Conservation (phyloP, 2,888 invertebrate species). For the Ypsolopha sequella region DNA sequence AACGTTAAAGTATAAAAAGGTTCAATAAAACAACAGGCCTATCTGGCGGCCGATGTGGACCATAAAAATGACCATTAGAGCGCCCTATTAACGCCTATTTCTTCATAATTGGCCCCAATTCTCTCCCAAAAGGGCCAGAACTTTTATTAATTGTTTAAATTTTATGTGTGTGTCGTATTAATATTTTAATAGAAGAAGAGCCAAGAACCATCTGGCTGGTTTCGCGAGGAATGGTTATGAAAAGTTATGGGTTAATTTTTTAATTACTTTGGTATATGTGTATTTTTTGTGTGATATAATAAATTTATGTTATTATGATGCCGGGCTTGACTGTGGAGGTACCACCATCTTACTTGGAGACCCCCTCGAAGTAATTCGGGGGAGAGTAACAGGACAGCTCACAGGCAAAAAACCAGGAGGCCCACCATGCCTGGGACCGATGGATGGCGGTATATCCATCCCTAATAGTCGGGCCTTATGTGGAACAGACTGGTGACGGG, state of each 20-base stretch:
- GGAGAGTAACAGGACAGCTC: too few relatives aligned
- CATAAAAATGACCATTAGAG: slow-evolving; percentile 59
- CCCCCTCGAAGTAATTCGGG: too few relatives aligned
- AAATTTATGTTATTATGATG: too few relatives aligned
- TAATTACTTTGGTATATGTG: slow-evolving; percentile 8
- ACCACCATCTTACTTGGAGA: too few relatives aligned
- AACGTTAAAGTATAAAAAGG: slow-evolving; percentile 35
- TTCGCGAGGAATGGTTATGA: neutral
- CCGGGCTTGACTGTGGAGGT: too few relatives aligned
- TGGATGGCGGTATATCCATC: too few relatives aligned
- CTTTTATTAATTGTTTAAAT: slow-evolving; percentile 54
- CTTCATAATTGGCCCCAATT: slow-evolving; percentile 66
- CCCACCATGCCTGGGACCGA: too few relatives aligned
- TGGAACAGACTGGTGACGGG: too few relatives aligned
- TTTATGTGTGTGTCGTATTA: slow-evolving; percentile 30
- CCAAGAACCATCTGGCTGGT: neutral
- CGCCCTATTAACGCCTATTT: slow-evolving; percentile 68
- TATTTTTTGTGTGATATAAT: too few relatives aligned
- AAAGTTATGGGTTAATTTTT: neutral
- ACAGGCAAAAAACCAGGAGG: too few relatives aligned
- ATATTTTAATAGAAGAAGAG: slow-evolving; percentile 7
- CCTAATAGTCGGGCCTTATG: too few relatives aligned
- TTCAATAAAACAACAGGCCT: slow-evolving; percentile 58
- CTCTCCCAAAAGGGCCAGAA: slow-evolving; percentile 35
- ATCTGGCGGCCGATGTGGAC: slow-evolving; percentile 51